Base-by-base conservation (phyloP, 2,888 invertebrate genomes). In the Gonocerus acuteangulatus region DNA sequence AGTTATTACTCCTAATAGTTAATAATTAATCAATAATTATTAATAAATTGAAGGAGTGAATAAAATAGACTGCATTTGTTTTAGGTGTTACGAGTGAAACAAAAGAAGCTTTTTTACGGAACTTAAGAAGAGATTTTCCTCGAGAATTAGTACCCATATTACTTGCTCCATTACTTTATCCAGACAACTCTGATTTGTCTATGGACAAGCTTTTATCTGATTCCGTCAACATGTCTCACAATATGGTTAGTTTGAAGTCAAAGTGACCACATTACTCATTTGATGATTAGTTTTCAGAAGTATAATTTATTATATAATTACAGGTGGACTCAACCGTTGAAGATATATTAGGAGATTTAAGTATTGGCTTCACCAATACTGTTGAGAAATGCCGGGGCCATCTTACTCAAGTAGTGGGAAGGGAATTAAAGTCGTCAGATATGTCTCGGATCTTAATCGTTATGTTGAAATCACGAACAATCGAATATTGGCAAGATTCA, bases 301-400 rank as follows among this genome's bases (percentile, higher is more conserved):
- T n/a, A n/a, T n/a, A n/a, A n/a, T n/a, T n/a, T n/a, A n/a, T n/a
- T n/a, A n/a, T n/a, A n/a, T n/a, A n/a, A n/a, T 51, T 65, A 16
- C 65, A 72, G 82, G 79, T 80, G 75, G 87, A 87, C 70, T 85
- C 84, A 72, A 83, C 88, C 65, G 77, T 91, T 72, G 87, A 92
- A 67, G 95, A 95, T 72, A 81, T 95, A 71, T 85, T 96, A 71
- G 82, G 88, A 73, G 96, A 97, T 77, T 82, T 95, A 72, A 94
- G 96, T 59, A 94, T 91, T 76, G 80, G 84, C 68, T 94, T 95
- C 73, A 95, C 95, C 60, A 77, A 84, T 58, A 84, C 85, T 19
- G 79, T 91, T 48, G 94, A 95, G 71, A 91, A 90, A 74, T 95
- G 94, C 73, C 86, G 93, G 69, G 85, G 82, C 72, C 86, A 86